Percentiles rank a stretch among this genome's conserved stretches.
phyloP scores from a whole-genome alignment of 2,797 vertebrate species.

The Malacoctenus gilli region DNA sequence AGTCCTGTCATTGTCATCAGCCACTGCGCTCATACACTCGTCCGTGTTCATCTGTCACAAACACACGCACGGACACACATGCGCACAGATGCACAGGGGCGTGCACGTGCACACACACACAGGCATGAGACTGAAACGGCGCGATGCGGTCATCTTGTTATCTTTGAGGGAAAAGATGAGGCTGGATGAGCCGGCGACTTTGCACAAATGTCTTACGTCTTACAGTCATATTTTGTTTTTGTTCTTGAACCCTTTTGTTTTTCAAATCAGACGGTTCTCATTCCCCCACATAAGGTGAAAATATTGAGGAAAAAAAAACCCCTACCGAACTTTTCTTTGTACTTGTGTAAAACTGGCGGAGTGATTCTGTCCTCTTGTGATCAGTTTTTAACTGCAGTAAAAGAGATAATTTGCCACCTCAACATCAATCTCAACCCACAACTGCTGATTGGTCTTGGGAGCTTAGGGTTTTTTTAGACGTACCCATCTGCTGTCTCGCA shows the following conservation, averaged over 20 bases:
- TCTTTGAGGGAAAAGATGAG: conserved; percentile 54
- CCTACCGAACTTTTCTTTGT: conserved; percentile 10
- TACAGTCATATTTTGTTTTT: too few relatives aligned
- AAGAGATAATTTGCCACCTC: conserved; percentile 68
- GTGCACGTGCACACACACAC: conserved; percentile 5
- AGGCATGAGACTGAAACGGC: conserved; percentile 60
- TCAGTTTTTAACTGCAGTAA: conserved; percentile 60
- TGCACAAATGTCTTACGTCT: conserved; percentile 24
- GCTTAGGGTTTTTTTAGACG: conserved; percentile 79
- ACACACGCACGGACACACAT: conserved; percentile 23
- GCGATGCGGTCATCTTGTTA: conserved; percentile 49
- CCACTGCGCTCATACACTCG: conserved; percentile 64
- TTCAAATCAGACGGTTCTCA: too few relatives aligned
- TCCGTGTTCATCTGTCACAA: conserved; percentile 73
- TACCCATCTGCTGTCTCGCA: conserved; percentile 87
- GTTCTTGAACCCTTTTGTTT: too few relatives aligned
- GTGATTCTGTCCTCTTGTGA: conserved; percentile 42
- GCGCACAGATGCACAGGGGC: conserved; percentile 15
- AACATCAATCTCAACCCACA: conserved; percentile 60
- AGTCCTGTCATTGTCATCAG: conserved; percentile 77
- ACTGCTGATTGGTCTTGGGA: conserved; percentile 70
- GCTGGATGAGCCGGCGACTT: conserved; percentile 58
- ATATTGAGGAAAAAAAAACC: too few relatives aligned
- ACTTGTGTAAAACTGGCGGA: background rate
- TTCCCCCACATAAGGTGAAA: too few relatives aligned